Base-by-base conservation (phyloP, 2,113 vertebrate genomes). In the Monarcha castaneiventris region DNA sequence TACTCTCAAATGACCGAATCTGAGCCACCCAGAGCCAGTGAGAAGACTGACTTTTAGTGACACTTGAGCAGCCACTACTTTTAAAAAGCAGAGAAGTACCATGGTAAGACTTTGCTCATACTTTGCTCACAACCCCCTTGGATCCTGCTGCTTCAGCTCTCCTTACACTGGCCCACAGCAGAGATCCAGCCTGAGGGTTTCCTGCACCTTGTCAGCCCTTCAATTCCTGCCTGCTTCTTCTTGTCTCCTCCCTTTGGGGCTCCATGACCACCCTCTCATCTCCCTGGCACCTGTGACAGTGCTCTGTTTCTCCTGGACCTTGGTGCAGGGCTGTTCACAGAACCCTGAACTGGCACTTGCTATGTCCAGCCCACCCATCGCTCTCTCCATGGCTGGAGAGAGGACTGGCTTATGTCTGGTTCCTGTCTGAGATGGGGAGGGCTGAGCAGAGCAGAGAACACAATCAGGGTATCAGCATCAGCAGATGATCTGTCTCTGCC, bases 341-440 rank as follows among this genome's bases (percentile, higher is more conserved):
- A 30, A 3, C 4, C 52, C 46, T 13, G 18, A 69, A 19, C 12
- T 1, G 23, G 27, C 16, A 64, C 23, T 72, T 0, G 0, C 33
- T 18, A 7, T 4, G 16, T 5, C 29, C 43, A 20, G 19, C 32
- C 59, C 17, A 16, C 16, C 35, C 35, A 25, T 48, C 41, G 0
- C 32, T 56, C 44, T 69, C 19, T 58, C 18, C 20, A 3, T 1
- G 12, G 8, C 85, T 72, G 59, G 35, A 83, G 54, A 72, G 76
- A 56, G 30, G 25, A 48, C 20, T 19, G 0, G 14, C 21, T 62
- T n/a, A 6, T 3, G 3, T 19, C 33, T 29, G 29, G 25, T 25
- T 78, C 43, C 69, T 51, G 37, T 32, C 54, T 0, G 2, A 76
- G 16, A 25, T 10, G 2, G 3, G 44, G 51, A 74, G n/a, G 3